Evolutionary conservation across 2,113 vertebrate genomes (phyloP), one percentile per base, ranked within the genome.

Genomic region (Melanocharis versteri): DNA sequence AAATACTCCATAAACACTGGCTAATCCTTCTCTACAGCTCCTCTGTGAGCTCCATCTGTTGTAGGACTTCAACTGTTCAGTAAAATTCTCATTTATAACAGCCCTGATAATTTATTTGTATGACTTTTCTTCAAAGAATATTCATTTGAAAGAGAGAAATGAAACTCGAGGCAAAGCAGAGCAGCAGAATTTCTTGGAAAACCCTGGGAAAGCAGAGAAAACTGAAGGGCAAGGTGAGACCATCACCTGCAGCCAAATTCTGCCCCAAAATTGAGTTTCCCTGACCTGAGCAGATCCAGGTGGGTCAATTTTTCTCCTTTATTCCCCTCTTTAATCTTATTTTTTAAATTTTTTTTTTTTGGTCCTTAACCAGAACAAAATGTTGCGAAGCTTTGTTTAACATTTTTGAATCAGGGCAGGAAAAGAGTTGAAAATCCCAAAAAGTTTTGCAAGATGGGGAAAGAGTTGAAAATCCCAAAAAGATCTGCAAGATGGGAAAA

Each of bases 401-500:
- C 17, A 7, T 62, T 80, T 80, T 70, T 58, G 23, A 70, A 92
- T 69, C 79, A 18, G 33, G 35, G 60, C 30, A 77, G 68, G 80
- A 65, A 81, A 90, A 83, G 31, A 75, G 60, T 37, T 23, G 45
- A 93, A 89, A 81, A 81, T 30, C 64, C 56, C 48, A 19, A 53
- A 27, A 80, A 40, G 15, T 95, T 92, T 87, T 87, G 87, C 96
- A 95, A 95, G 94, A 91, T 14, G 69, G 72, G 80, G 84, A 89
- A 89, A 75, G 6, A 75, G 60, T 37, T 23, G 45, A 93, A 89
- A 81, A 81, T 30, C 64, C 56, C 48, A 19, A 53, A 27, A 80
- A 40, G 15, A 94, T 92, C 84, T 87, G 87, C 96, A 95, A 95
- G 94, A 91, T 14, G 69, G 72, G 80, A 87, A 89, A 89, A 75